Evolutionary conservation across 1,140 invertebrate species (phyloP), one percentile per base, ranked within the genome.

Genomic region (Calycopis cecrops): DNA sequence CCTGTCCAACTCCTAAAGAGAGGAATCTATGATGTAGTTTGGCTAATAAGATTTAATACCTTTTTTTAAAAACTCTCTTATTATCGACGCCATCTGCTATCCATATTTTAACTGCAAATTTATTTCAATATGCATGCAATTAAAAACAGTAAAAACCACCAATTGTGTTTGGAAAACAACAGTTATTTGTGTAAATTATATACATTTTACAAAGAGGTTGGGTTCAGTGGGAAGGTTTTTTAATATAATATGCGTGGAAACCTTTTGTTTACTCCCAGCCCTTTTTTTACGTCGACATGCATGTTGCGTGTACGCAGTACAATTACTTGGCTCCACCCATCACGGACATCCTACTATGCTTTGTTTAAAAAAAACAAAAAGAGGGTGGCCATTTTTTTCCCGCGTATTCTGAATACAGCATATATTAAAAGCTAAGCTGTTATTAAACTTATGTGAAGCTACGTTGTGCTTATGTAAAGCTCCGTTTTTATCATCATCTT

Each of bases 271-370:
- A 56, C 37, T 62, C 67, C 69, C 67, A 65, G 69, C 69, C 63
- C 55, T 69, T 65, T 55, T 52, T 57, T 57, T 67, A 61, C 51
- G 48, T 62, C 58, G 47, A 57, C 33, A 63, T 44, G 40, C 40
- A 62, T 50, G 57, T 62, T 73, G 76, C 73, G 73, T 67, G 59
- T 68, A 73, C 74, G 73, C 76, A 76, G 34, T 9, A 16, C 40
- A 44, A 44, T 44, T 44, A 52, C 50, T 61, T 60, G 47, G 63
- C 76, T 62, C 71, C 78, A 65, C 76, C 79, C 71, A 70, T 68
- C 28, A 58, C 60, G 53, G 67, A 65, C 74, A 67, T 73, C 75
- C 70, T 76, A 70, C 73, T 67, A 59, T 69, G 63, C 65, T 75
- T 76, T 76, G 71, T 82, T 74, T 71, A 64, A 71, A 68, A 59